Base-by-base conservation (phyloP, 2,888 invertebrate genomes). In the Onthophagus sagittarius region DNA sequence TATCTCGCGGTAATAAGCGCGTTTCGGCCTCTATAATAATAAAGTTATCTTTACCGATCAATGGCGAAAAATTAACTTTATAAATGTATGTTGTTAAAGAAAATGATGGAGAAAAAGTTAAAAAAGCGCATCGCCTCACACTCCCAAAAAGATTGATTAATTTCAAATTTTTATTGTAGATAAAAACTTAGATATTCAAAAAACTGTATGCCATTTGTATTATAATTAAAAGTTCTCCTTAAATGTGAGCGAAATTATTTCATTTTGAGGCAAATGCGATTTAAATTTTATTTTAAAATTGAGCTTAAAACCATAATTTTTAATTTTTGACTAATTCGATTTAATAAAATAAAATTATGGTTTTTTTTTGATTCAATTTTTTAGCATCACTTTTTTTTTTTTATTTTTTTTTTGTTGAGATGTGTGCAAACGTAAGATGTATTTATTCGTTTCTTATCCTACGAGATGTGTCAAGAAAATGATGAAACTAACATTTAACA, bases 401-500 rank as follows among this genome's bases (percentile, higher is more conserved):
- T 1, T 23, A 23, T 3, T 23, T 23, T 23, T 3, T 53, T 53
- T 23, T 64, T 71, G 72, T 75, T 74, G 31, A 39, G 65, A 32
- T 72, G 72, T 72, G 23, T 23, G 23, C 33, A 70, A 65, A 70
- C 9, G 33, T 62, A 73, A 73, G 71, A 71, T 73, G 71, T 75
- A 73, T 75, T 75, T 75, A 75, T 75, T 75, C 73, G 63, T 73
- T n/a, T 75, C 71, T 71, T 75, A 75, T 71, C 53, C 15, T 62
- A 15, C 9, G 5, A 62, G 15, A 53, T 63, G 74, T 72, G 74
- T 71, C 69, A 71, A 74, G 71, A 72, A 64, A 70, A 70, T 69
- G 7, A 9, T 53, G 7, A 53, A 53, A 23, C 23, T 23, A 23
- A 23, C 23, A 23, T 23, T 23, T 53, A 9, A 53, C 39, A 7